Conservation (phyloP, 2,113 vertebrate species). For the Forbesichthys papilliferus region DNA sequence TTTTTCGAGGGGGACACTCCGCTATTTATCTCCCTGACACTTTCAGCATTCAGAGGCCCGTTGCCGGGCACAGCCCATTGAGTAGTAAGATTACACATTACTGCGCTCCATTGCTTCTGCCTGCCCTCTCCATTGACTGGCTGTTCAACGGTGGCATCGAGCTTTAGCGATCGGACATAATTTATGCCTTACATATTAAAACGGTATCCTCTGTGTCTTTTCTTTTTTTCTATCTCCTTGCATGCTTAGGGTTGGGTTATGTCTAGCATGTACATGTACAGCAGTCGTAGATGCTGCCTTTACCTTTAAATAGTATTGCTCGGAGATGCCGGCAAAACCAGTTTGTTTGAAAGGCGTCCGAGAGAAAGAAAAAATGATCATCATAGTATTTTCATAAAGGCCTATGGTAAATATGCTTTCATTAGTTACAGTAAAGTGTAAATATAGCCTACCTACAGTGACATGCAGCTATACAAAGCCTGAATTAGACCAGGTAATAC, state of each 20-base stretch:
- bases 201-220: constrained; percentile 50
- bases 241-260: constrained; percentile 45
- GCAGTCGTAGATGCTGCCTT: constrained; percentile 1
- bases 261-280: too few relatives aligned
- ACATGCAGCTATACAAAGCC: too few relatives aligned
- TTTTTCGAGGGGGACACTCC: constrained; percentile 99
- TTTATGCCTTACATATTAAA: constrained; percentile 87
- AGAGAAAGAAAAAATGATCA: background rate
- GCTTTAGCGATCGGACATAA: constrained; percentile 93
- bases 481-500: constrained; percentile 1
- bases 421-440: too few relatives aligned
- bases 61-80: constrained; percentile 99
- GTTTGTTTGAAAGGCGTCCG: background rate
- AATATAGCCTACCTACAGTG: too few relatives aligned
- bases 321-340: background rate
- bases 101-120: constrained; percentile 97
- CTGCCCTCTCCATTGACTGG: constrained; percentile 99
- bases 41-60: constrained; percentile 91
- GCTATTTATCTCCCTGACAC: constrained; percentile 99
- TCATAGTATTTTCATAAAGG: too few relatives aligned
- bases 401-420: background rate
- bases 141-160: constrained; percentile 92
- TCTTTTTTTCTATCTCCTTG: constrained; percentile 45
- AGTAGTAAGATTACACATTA: constrained; percentile 99
- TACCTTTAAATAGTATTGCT: background rate